Conservation (phyloP, 2,113 vertebrate species). For the Laticauda laticaudata region DNA sequence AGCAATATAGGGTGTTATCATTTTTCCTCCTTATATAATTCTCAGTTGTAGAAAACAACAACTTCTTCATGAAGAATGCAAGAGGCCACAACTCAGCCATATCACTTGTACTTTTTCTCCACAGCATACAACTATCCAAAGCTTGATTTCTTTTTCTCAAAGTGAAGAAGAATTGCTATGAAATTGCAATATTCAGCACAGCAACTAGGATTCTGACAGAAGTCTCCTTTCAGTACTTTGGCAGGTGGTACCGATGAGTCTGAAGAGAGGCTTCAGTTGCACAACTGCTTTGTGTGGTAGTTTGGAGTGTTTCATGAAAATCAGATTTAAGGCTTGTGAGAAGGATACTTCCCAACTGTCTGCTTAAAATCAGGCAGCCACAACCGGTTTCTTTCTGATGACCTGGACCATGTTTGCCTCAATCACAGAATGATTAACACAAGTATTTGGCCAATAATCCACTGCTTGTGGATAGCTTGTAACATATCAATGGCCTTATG, state of each 20-base stretch:
- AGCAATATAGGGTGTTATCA: not conserved
- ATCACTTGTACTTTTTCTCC: not conserved
- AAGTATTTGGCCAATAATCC: not conserved
- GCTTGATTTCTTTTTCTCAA: not conserved
- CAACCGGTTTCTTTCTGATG: not conserved
- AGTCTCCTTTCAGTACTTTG: not conserved
- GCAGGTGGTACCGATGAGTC: not conserved
- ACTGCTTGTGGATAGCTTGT: rapidly evolving
- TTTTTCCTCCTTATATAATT: not conserved
- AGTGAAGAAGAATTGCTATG: not conserved
- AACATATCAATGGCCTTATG: not conserved
- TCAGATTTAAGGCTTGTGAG: not conserved
- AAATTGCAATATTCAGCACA: not conserved
- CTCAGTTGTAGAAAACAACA: not conserved
- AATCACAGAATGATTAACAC: not conserved
- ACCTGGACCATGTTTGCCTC: not conserved
- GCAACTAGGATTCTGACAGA: not conserved
- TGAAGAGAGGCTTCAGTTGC: not conserved
- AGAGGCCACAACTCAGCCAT: not conserved
- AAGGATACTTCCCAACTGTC: not conserved
- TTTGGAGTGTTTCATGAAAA: not conserved
- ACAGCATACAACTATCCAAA: not conserved
- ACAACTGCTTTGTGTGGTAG: not conserved
- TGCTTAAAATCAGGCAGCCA: not conserved
- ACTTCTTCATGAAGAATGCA: not conserved